These are phyloP conservation scores for Cichlasoma orientale DNA, from an alignment of 2,797 vertebrate species.

Conservation along the genomic window DNA sequence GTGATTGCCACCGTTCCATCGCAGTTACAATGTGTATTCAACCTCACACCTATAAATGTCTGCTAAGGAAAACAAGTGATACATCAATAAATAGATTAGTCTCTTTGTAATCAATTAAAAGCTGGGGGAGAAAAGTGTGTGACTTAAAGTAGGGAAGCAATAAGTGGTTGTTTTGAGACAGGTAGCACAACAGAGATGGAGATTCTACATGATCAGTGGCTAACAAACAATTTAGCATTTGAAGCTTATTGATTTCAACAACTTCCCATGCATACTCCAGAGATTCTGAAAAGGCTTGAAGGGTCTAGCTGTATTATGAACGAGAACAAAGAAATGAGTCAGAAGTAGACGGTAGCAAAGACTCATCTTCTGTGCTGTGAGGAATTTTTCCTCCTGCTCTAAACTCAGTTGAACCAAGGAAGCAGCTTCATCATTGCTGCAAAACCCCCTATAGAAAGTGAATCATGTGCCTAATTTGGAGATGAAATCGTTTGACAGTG, in stretches of 20 bases:
- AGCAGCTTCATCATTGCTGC: constrained; percentile 15
- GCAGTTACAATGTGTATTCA: constrained; percentile 27
- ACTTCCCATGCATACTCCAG: constrained; percentile 42
- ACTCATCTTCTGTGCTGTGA: constrained; percentile 21
- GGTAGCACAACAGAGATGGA: constrained; percentile 66
- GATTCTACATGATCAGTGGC: constrained; percentile 54
- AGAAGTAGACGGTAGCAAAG: constrained; percentile 32
- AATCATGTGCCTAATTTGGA: constrained; percentile 36
- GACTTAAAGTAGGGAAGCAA: constrained; percentile 53
- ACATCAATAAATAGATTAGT: constrained; percentile 68
- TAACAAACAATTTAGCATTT: constrained; percentile 68
- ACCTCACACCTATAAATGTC: constrained; percentile 54
- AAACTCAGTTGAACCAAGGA: constrained; percentile 17
- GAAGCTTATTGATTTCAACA: constrained; percentile 59
- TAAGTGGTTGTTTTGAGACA: constrained; percentile 61
- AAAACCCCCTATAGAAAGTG: constrained; percentile 19
- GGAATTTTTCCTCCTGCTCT: constrained; percentile 14
- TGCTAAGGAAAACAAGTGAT: constrained; percentile 59
- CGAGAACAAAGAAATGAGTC: constrained; percentile 49
- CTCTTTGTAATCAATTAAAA: constrained; percentile 54
- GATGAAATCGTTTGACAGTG: constrained; percentile 37
- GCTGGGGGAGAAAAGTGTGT: neutral
- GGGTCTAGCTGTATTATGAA: constrained; percentile 43
- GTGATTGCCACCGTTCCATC: constrained; percentile 16
- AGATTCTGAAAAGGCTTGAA: constrained; percentile 47